Base-by-base conservation (phyloP, 1,140 invertebrate species). In the Trigoniulus corallinus region DNA sequence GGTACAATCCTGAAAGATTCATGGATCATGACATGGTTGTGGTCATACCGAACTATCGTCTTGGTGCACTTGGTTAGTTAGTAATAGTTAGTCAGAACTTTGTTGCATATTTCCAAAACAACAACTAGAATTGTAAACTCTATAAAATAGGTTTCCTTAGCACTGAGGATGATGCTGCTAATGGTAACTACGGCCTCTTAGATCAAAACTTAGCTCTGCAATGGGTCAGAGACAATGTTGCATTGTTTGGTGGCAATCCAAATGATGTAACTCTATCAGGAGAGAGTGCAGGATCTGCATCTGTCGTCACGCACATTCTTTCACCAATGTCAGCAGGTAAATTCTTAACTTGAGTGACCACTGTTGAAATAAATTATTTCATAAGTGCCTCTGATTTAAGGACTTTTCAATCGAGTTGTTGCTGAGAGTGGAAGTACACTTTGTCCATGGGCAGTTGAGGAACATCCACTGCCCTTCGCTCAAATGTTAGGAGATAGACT, bases 351-450 rank as follows among this genome's bases (percentile, higher is more conserved):
- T n/a, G n/a, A n/a, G n/a, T n/a, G n/a, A n/a, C n/a, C n/a, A n/a
- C n/a, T n/a, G n/a, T n/a, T n/a, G n/a, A n/a, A n/a, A n/a, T n/a
- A n/a, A n/a, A n/a, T n/a, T n/a, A n/a, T n/a, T n/a, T n/a, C n/a
- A n/a, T n/a, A n/a, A n/a, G n/a, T n/a, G n/a, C n/a, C n/a, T n/a
- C n/a, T n/a, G n/a, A n/a, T 34, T 29, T 20, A 34, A 51, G 50
- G 39, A 29, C n/a, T 26, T 3, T 7, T 51, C n/a, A 15, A 21
- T n/a, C 26, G 57, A 52, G 59, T 58, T 37, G 59, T 64, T 51
- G 67, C 71, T 55, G 72, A 86, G 76, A 88, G 86, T 62, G 93
- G 93, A 4, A 89, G 88, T 15, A 82, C 88, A 1, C 64, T 93
- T 20, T 84, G 88, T 1, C 88, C 94, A 61, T 96, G 91, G 92